Evolutionary conservation across 1,140 invertebrate genomes (phyloP).

Genomic region (Mercenaria mercenaria): DNA sequence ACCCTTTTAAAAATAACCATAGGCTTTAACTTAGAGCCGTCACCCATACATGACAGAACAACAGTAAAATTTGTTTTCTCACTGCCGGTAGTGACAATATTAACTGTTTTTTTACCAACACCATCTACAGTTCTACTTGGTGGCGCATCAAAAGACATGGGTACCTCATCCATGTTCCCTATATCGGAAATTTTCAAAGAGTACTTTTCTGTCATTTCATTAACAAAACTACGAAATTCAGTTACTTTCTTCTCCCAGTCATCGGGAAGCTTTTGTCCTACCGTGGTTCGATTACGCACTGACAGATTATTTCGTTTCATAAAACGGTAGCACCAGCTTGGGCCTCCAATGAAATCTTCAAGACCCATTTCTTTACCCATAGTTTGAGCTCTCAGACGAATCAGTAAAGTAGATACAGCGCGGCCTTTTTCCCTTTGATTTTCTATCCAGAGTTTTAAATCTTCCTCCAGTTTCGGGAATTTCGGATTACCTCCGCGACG

Average conservation of each 20-base stretch:
- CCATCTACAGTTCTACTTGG: not conserved
- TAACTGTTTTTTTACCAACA: conserved; percentile 14
- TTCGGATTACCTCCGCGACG: too few species aligned
- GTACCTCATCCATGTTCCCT: conserved; percentile 1
- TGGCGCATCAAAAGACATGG: too few species aligned
- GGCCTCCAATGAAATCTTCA: too few species aligned
- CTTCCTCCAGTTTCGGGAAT: too few species aligned
- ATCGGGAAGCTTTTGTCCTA: conserved; percentile 57
- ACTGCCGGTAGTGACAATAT: conserved; percentile 71
- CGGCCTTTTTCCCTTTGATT: too few species aligned
- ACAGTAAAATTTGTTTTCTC: conserved; percentile 78
- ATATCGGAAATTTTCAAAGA: not conserved
- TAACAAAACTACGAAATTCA: not conserved
- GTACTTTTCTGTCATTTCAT: not conserved
- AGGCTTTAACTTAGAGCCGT: conserved; percentile 57
- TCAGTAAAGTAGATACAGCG: too few species aligned
- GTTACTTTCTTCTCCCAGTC: conserved; percentile 31
- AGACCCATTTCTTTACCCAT: too few species aligned
- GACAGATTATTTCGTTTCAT: conserved; percentile 39
- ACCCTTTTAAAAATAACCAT: conserved; percentile 78
- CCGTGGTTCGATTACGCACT: conserved; percentile 21
- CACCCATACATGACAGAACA: conserved; percentile 72
- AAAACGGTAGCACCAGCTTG: conserved; percentile 41
- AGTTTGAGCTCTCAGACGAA: too few species aligned
- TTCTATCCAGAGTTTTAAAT: too few species aligned